Percentiles rank a stretch among this genome's conserved stretches.
Conservation (phyloP, 2,888 invertebrate species). For the Mesorhabditis spiculigera region DNA sequence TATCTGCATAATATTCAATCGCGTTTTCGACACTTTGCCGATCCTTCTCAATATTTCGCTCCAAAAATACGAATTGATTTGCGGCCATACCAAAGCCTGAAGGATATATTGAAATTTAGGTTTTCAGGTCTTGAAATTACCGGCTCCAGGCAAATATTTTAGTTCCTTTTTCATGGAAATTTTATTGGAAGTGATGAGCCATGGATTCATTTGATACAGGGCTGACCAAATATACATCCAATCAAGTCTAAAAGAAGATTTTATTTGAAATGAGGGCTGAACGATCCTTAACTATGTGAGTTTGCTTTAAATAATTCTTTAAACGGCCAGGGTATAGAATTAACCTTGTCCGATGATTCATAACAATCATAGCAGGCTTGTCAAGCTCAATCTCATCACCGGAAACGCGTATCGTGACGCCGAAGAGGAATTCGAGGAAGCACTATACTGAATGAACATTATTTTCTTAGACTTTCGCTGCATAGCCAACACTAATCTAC, state of each 20-base stretch:
- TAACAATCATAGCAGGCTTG: slow-evolving; percentile 75
- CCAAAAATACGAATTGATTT: slow-evolving; percentile 78
- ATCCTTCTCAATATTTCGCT: slow-evolving; percentile 78
- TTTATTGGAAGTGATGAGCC: slow-evolving; percentile 67
- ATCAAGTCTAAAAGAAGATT: slow-evolving; percentile 66
- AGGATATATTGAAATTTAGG: neutral
- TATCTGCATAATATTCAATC: slow-evolving; percentile 72
- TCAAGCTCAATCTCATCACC: slow-evolving; percentile 61
- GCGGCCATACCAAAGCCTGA: slow-evolving; percentile 77
- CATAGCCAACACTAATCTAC: neutral
- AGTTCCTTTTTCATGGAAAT: slow-evolving; percentile 81
- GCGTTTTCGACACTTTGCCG: slow-evolving; percentile 70
- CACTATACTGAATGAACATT: slow-evolving; percentile 36
- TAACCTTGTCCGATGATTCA: slow-evolving; percentile 69
- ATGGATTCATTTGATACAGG: slow-evolving; percentile 70
- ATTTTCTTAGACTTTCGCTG: slow-evolving; percentile 6
- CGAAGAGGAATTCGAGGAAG: slow-evolving; percentile 51
- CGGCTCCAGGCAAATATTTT: slow-evolving; percentile 78
- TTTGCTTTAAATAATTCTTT: neutral
- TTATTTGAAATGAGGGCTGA: neutral
- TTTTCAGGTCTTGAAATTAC: slow-evolving; percentile 62
- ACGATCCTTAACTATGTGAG: too few species aligned
- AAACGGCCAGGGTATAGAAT: neutral
- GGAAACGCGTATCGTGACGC: slow-evolving; percentile 45
- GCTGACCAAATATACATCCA: slow-evolving; percentile 87